phyloP scores from a whole-genome alignment of 2,888 invertebrate genomes.

The Bruchidius siliquastri region DNA sequence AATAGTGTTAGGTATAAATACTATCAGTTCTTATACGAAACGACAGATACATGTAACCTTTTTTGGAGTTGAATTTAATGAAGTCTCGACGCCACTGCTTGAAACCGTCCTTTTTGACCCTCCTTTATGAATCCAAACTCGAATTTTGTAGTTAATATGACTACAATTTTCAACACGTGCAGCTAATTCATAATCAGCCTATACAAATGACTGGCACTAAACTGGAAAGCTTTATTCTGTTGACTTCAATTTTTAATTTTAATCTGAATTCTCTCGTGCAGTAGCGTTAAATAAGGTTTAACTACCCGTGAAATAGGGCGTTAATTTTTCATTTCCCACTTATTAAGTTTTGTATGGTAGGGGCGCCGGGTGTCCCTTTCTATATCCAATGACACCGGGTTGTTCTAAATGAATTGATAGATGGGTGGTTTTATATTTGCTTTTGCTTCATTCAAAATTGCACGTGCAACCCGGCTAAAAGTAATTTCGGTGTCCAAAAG shows the following conservation, averaged over 20 bases:
- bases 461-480: background rate
- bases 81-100: too few relatives aligned
- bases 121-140: too few relatives aligned
- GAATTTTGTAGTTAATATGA: too few relatives aligned
- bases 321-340: conserved; percentile 23
- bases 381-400: background rate
- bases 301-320: conserved; percentile 25
- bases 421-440: background rate
- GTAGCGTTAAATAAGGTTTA: conserved; percentile 23
- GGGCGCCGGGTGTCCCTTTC: background rate
- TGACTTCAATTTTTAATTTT: conserved; percentile 25
- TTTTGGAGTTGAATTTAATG: too few relatives aligned
- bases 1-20: too few relatives aligned
- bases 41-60: too few relatives aligned
- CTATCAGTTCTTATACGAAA: too few relatives aligned
- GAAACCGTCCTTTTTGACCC: too few relatives aligned
- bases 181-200: background rate
- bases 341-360: conserved; percentile 13
- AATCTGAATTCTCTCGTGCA: conserved; percentile 21
- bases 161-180: background rate
- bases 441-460: background rate
- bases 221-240: background rate
- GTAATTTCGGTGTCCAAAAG: too few relatives aligned
- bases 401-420: background rate
- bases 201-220: background rate